Conservation (phyloP, 1,140 invertebrate genomes). For the Drosophila arizonae region DNA sequence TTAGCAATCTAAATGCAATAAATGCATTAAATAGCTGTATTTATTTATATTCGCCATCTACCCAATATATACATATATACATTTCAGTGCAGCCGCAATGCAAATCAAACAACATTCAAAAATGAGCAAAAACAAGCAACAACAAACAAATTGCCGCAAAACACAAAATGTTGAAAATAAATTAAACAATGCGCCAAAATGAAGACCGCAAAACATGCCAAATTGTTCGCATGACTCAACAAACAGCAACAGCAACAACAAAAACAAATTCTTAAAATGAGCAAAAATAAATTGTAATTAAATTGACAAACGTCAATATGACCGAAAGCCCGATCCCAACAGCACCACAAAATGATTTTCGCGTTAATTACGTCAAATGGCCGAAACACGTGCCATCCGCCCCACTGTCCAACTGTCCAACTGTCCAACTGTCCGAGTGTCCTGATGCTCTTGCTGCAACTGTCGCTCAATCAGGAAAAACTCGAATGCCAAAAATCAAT, state of each 20-base stretch:
- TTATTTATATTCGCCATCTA: not conserved
- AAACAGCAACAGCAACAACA: not conserved
- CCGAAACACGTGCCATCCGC: constrained; percentile 13
- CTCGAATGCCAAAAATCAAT: constrained; percentile 56
- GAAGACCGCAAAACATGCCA: constrained; percentile 57
- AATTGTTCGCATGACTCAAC: constrained; percentile 38
- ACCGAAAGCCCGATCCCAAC: not conserved
- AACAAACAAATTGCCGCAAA: constrained; percentile 61
- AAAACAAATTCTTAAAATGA: constrained; percentile 30
- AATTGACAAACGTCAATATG: constrained; percentile 59
- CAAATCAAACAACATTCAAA: constrained; percentile 52
- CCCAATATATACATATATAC: not conserved
- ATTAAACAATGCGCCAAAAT: constrained; percentile 72
- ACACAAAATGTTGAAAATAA: constrained; percentile 68
- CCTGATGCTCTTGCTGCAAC: constrained; percentile 5
- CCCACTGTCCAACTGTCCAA: not conserved
- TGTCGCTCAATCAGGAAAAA: constrained; percentile 27
- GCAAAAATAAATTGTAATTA: constrained; percentile 74
- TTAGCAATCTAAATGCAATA: not conserved
- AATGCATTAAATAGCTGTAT: not conserved
- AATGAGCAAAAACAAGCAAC: constrained; percentile 14
- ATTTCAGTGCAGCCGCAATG: constrained; percentile 45
- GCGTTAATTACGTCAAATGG: constrained; percentile 65
- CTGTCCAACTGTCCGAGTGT: not conserved
- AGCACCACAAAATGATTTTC: constrained; percentile 48